These are phyloP conservation scores for Thereuonema tuberculata DNA, from an alignment of 1,140 invertebrate genomes.

Conservation along the genomic window DNA sequence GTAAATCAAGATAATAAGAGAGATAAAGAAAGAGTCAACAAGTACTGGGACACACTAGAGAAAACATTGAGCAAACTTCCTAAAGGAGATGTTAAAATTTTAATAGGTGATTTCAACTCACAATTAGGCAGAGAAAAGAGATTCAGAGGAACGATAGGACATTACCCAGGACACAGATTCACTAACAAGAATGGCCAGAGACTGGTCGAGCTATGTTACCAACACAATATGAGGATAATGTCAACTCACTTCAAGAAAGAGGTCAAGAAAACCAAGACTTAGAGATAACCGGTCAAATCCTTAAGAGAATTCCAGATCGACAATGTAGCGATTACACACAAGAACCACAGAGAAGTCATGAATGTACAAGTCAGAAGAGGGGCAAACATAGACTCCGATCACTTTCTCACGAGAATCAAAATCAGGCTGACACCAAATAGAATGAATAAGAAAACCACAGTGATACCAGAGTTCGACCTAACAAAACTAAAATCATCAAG, in stretches of 20 bases:
- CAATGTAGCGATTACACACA: neutral
- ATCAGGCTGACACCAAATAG: neutral
- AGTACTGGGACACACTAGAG: neutral
- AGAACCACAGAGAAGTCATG: neutral
- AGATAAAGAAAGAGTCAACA: neutral
- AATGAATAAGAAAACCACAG: neutral
- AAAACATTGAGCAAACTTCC: neutral
- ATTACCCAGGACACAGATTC: neutral
- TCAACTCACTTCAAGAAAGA: neutral
- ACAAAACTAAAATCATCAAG: neutral
- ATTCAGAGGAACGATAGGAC: neutral
- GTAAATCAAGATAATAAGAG: neutral
- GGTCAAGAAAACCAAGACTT: neutral
- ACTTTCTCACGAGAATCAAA: neutral
- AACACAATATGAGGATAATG: neutral
- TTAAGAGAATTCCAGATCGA: neutral
- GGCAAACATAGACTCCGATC: neutral
- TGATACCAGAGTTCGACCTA: neutral
- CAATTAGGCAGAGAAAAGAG: neutral
- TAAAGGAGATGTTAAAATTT: neutral
- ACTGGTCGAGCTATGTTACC: neutral
- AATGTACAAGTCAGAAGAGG: neutral
- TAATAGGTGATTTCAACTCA: neutral
- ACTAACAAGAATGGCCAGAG: neutral
- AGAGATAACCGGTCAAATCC: neutral